Base-by-base conservation (phyloP, 2,113 vertebrate species). In the Forbesichthys agassizii region DNA sequence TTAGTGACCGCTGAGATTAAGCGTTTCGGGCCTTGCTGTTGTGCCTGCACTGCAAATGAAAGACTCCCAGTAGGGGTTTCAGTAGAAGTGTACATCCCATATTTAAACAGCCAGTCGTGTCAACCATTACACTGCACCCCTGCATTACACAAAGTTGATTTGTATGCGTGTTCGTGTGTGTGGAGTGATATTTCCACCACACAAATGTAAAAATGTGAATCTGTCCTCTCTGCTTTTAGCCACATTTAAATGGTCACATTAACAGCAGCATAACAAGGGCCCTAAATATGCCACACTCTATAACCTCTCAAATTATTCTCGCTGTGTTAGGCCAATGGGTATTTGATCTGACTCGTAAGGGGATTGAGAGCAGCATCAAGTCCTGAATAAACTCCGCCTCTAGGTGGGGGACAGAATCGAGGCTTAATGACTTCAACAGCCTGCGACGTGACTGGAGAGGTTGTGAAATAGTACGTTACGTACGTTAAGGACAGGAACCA, bases 361-460 rank as follows among this genome's bases (percentile, higher is more conserved):
- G 68, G 66, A 71, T 83, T 69, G 75, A 71, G 66, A 83, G 76
- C 77, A 77, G 78, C 74, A 76, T 78, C 76, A 83, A 78, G 86
- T 81, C 86, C 84, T 79, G 78, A 85, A 82, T 79, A 72, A 80
- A 64, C 71, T 87, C 62, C 18, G 62, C 46, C 81, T 89, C 83
- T 88, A 86, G 20, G 53, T 12, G 84, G 84, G 85, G 77, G 59
- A 88, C 80, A 68, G 76, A 82, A 27, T 27, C 2, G 2, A 27
- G 27, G 27, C 27, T 27, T 27, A 27, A 27, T 27, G 84, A 75
- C 77, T 84, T 88, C 83, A 84, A 84, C 80, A 78, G 86, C 86
- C 81, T 85, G 83, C 88, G 86, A 88, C 87, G 89, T 91, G 88
- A 88, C 90, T 85, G 85, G 90, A 90, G 88, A 90, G 84, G 7